Base-by-base conservation (phyloP, 1,140 invertebrate species). In the Ladona fulva region DNA sequence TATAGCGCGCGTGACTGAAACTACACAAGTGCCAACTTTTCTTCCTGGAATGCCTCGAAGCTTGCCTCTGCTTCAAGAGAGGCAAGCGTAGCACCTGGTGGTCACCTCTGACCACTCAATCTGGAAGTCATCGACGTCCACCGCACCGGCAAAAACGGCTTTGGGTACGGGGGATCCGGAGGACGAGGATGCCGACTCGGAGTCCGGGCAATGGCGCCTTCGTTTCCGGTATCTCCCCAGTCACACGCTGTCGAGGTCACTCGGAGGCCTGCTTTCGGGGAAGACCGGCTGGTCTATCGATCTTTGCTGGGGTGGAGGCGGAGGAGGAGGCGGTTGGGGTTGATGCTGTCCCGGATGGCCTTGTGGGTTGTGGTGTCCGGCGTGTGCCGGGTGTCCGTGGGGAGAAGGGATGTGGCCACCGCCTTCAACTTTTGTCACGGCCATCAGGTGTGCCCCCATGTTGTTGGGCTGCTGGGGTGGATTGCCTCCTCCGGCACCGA, bases 281-380 rank as follows among this genome's bases (percentile, higher is more conserved):
- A 66, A 66, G 16, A 66, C 52, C 16, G 52, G 52, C 52, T 66
- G 52, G 52, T 66, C 52, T 3, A 66, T 66, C 1, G 52, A 66
- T 12, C 52, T 66, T 12, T 16, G 52, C 14, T 16, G 52, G 5
- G 3, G 52, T 12, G 3, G 52, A 12, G 44, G 44, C 44, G 44
- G 44, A 11, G 44, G 44, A 11, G 44, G 44, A 19, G 52, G 16
- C 78, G 22, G 66, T 74, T 0, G 79, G 29, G 19, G 74, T 79
- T 74, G 74, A 44, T 29, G 74, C 11, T 22, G 25, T 44, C 79
- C 82, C 77, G 59, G 79, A 77, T 79, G 80, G 25, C 81, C 81
- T 5, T 66, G 52, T 5, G 52, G 52, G n/a, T 66, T 66, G 52
- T 66, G 52, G 52, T 66, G 52, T 25, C 42, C 75, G 16, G 78